Evolutionary conservation across 2,113 vertebrate genomes (phyloP), one percentile per base, ranked within the genome.

Genomic region (Rhea americana): DNA sequence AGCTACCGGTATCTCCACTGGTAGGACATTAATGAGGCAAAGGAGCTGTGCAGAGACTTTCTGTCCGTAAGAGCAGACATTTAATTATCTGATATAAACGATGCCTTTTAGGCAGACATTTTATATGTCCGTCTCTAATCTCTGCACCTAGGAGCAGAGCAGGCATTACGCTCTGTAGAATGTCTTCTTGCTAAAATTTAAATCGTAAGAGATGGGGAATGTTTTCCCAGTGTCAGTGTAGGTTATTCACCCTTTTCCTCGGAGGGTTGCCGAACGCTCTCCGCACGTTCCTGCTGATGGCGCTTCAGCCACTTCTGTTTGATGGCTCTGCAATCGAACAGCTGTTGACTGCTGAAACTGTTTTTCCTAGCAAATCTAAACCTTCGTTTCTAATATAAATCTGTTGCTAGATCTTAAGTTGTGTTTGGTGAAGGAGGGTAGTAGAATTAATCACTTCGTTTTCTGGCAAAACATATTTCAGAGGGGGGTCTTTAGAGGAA

Each of bases 31-130:
- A 6, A 7, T 74, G 61, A 86, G 59, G 11, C 10, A 11, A 43
- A 41, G 48, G 59, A 50, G 30, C 15, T 67, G 37, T 25, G 65
- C 62, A 62, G 74, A 39, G 66, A 13, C 22, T 67, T 41, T 56
- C n/a, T 67, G 47, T 26, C 51, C 4, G 0, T 41, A 7, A 10
- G 28, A 50, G n/a, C 0, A 43, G 59, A 12, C 1, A 1, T 84
- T 73, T 14, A 28, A 30, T 37, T 67, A 3, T 65, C 45, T 11
- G 71, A 4, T 37, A 4, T 20, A 62, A 45, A 17, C 32, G 0
- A 0, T 41, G 50, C 32, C 72, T 70, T 66, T 56, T 1, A 4
- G n/a, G 13, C 59, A 28, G 75, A 2, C 20, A 7, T 53, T 21
- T 7, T 45, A 7, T 32, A 19, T 21, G 3, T n/a, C 48, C 39